A percentile compares a stretch with the other conserved stretches of the same genome.
Conservation (phyloP, 2,888 invertebrate species). For the Rhagium mordax region DNA sequence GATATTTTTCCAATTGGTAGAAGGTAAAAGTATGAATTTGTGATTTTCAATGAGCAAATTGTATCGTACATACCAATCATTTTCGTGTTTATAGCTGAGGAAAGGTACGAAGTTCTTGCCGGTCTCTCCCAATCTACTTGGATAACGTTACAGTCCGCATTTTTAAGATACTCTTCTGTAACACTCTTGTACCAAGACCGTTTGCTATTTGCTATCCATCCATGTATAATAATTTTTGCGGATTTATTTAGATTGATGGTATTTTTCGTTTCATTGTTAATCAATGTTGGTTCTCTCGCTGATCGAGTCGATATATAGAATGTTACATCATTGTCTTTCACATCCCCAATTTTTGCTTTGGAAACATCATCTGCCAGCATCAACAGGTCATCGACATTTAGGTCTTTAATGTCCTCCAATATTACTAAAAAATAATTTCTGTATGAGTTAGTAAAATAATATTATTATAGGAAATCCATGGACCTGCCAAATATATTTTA, state of each 20-base stretch:
- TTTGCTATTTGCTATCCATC: slow-evolving; percentile 68
- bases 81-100: slow-evolving; percentile 58
- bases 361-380: slow-evolving; percentile 39
- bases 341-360: slow-evolving; percentile 28
- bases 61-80: slow-evolving; percentile 55
- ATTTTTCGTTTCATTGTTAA: slow-evolving; percentile 2
- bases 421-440: slow-evolving; percentile 6
- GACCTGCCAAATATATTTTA: no score
- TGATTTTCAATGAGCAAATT: no score
- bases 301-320: slow-evolving; percentile 21
- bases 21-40: no score
- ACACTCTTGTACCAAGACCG: slow-evolving; percentile 63
- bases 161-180: slow-evolving; percentile 67
- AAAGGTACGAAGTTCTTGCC: slow-evolving; percentile 60
- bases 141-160: slow-evolving; percentile 70
- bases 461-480: no score
- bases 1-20: no score
- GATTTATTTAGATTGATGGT: slow-evolving; percentile 39
- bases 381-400: slow-evolving; percentile 31
- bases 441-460: no score
- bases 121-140: slow-evolving; percentile 71
- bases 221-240: slow-evolving; percentile 70
- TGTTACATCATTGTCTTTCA: slow-evolving; percentile 29
- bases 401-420: slow-evolving; percentile 37
- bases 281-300: neutral